Conservation (phyloP, 2,113 vertebrate species). For the Campylomormyrus numenius region DNA sequence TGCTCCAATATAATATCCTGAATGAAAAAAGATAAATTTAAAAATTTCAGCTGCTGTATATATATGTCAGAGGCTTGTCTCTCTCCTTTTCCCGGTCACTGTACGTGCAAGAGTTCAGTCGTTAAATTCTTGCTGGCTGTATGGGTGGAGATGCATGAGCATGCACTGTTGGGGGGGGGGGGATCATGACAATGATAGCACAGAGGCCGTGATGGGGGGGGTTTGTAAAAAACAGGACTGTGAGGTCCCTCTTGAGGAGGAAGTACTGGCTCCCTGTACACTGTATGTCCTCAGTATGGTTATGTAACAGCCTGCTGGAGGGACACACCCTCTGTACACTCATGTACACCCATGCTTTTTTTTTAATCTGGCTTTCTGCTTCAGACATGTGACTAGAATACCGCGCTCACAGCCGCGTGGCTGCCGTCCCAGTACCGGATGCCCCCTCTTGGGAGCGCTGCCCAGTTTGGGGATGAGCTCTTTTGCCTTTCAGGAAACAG, state of each 20-base stretch:
- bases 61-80: neutral
- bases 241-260: neutral
- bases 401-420: slow-evolving; percentile 1
- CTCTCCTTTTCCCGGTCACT: neutral
- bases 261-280: neutral
- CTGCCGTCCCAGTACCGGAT: slow-evolving; percentile 46
- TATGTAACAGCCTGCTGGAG: slow-evolving; percentile 17
- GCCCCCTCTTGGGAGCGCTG: slow-evolving; percentile 34
- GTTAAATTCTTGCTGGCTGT: neutral
- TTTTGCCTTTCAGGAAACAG: slow-evolving; percentile 69
- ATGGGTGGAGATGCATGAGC: neutral
- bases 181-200: neutral
- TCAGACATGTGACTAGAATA: neutral
- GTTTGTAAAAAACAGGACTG: neutral
- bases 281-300: slow-evolving; percentile 17
- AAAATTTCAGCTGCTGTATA: neutral
- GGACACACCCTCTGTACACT: slow-evolving; percentile 8
- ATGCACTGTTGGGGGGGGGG: neutral
- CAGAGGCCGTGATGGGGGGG: neutral
- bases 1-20: neutral
- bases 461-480: slow-evolving; percentile 61
- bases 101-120: neutral
- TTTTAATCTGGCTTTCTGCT: neutral
- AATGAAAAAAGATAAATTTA: neutral
- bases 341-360: neutral